Conservation (phyloP, 2,888 invertebrate genomes). For the Geophilus truncorum region DNA sequence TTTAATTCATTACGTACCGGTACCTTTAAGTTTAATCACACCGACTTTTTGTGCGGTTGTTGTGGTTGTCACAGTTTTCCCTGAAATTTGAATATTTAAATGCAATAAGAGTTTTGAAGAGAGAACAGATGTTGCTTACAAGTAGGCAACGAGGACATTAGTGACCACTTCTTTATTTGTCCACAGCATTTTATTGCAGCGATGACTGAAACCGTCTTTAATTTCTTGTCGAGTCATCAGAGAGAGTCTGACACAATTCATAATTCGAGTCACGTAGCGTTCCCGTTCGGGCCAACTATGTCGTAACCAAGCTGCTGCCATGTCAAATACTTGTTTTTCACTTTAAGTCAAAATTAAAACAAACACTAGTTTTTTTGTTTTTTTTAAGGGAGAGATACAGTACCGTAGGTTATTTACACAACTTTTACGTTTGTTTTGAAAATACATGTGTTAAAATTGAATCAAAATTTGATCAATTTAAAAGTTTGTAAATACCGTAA, state of each 20-base stretch:
- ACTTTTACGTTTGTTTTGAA: too few relatives aligned
- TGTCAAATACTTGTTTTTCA: background rate
- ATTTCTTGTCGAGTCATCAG: background rate
- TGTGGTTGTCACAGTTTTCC: too few relatives aligned
- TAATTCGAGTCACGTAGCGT: background rate
- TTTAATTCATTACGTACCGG: too few relatives aligned
- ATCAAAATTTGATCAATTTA: too few relatives aligned
- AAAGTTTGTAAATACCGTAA: too few relatives aligned
- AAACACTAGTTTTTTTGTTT: too few relatives aligned
- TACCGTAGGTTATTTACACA: too few relatives aligned
- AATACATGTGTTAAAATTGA: too few relatives aligned
- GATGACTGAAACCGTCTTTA: background rate
- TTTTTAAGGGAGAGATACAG: too few relatives aligned
- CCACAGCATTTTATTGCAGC: background rate
- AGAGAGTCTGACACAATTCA: background rate
- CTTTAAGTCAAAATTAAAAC: background rate
- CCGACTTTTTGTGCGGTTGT: too few relatives aligned
- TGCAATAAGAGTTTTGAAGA: background rate
- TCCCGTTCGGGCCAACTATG: conserved; percentile 22
- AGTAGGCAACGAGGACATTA: background rate
- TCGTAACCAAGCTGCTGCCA: conserved; percentile 22
- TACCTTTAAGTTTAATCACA: too few relatives aligned
- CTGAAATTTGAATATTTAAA: background rate
- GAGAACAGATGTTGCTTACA: background rate
- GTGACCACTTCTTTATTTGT: background rate